These are phyloP conservation scores for Cyanoramphus novaezelandiae DNA, from an alignment of 2,113 vertebrate genomes.

Conservation along the genomic window DNA sequence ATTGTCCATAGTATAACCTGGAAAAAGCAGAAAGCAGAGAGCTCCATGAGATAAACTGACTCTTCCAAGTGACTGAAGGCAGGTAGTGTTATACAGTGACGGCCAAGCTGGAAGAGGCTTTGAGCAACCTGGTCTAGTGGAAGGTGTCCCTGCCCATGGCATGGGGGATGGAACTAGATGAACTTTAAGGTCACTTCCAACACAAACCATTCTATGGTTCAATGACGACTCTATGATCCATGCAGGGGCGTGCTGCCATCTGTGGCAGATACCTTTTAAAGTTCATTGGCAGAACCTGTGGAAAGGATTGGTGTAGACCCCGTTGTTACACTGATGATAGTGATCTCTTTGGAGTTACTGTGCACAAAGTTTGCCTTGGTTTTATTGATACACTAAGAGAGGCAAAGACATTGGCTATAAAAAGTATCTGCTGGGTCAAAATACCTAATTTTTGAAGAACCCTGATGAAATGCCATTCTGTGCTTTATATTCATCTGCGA, in stretches of 20 bases:
- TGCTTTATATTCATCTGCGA: background rate
- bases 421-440: background rate
- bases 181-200: background rate
- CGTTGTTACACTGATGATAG: fast-evolving
- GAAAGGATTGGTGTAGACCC: background rate
- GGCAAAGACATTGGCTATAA: background rate
- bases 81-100: background rate
- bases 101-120: background rate
- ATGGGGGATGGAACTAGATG: background rate
- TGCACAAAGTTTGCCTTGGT: background rate
- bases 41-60: fast-evolving
- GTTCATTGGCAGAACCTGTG: background rate
- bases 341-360: background rate
- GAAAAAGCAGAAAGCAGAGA: background rate
- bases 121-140: background rate
- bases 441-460: background rate
- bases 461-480: background rate
- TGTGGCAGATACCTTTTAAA: background rate
- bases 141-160: background rate
- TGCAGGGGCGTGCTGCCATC: background rate
- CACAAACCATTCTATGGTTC: background rate
- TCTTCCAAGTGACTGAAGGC: background rate
- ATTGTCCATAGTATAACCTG: background rate
- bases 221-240: background rate
- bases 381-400: background rate